Conservation (phyloP, 2,797 vertebrate species). For the Zenarchopterus dispar region DNA sequence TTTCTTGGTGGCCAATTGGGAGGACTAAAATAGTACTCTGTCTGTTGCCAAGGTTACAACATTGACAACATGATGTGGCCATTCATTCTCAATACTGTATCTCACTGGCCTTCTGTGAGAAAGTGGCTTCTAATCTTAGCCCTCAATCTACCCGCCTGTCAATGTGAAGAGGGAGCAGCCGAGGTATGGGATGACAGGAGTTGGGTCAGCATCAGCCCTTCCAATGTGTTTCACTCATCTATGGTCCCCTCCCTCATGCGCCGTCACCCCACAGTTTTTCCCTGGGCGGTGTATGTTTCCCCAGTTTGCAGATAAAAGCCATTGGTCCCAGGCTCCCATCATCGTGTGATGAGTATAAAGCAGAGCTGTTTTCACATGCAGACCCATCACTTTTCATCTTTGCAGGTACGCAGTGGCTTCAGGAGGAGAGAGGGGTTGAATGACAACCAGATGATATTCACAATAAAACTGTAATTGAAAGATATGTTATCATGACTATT, state of each 20-base stretch:
- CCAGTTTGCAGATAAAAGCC: conserved; percentile 71
- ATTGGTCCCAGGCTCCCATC: conserved; percentile 49
- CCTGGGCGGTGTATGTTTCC: conserved; percentile 59
- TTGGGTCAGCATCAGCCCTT: conserved; percentile 64
- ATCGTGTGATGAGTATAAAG: conserved; percentile 69
- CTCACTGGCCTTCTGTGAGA: conserved; percentile 88
- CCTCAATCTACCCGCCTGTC: conserved; percentile 86
- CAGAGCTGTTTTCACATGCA: conserved; percentile 71
- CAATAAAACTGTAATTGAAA: conserved; percentile 88
- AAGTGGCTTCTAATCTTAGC: conserved; percentile 87
- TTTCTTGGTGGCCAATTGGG: conserved; percentile 72
- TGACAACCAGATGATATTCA: conserved; percentile 79
- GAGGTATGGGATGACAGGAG: conserved; percentile 75
- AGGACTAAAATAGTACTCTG: conserved; percentile 85
- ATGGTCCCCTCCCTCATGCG: conserved; percentile 30
- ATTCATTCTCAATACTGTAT: conserved; percentile 89
- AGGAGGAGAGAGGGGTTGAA: conserved; percentile 67
- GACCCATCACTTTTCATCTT: conserved; percentile 75
- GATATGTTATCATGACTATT: conserved; percentile 86
- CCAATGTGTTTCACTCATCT: conserved; percentile 59
- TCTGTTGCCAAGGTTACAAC: conserved; percentile 90
- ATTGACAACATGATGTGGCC: conserved; percentile 88
- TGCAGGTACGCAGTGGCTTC: conserved; percentile 70
- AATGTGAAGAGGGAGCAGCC: conserved; percentile 75
- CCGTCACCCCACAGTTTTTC: conserved; percentile 51